Evolutionary conservation across 2,797 vertebrate species (phyloP).

Genomic region (Vireo griseus): DNA sequence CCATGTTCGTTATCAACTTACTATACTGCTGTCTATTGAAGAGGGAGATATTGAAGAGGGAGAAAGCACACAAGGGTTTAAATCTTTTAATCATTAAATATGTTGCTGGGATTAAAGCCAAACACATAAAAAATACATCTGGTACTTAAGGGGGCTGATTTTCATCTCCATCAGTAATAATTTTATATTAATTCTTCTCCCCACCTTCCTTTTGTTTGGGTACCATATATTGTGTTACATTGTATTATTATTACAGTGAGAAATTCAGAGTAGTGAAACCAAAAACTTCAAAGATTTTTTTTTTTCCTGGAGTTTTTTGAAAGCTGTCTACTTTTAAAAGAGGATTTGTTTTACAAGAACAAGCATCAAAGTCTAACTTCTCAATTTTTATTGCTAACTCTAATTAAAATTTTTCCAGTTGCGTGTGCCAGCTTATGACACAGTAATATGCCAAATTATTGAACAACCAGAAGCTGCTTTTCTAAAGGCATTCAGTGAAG

Average conservation of each 20-base stretch:
- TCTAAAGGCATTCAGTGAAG: neutral
- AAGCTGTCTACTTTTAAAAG: neutral
- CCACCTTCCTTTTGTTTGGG: neutral
- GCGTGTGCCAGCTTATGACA: neutral
- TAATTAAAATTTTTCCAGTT: slow-evolving; percentile 7
- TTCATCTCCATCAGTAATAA: neutral
- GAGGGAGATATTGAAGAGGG: fast-evolving
- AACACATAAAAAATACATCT: neutral
- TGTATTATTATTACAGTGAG: neutral
- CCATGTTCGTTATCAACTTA: fast-evolving
- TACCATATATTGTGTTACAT: neutral
- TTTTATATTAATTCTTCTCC: neutral
- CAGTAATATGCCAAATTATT: neutral
- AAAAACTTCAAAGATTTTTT: neutral
- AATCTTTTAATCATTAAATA: neutral
- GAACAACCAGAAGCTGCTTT: neutral
- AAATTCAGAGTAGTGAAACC: neutral
- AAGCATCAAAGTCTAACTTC: neutral
- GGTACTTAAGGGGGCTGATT: neutral
- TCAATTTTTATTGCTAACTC: slow-evolving; percentile 29
- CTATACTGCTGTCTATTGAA: neutral
- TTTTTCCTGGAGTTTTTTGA: neutral
- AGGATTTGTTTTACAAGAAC: neutral
- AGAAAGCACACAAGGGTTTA: neutral
- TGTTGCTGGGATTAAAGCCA: neutral